phyloP scores from a whole-genome alignment of 2,888 invertebrate genomes.

The Rhaphigaster nebulosa region DNA sequence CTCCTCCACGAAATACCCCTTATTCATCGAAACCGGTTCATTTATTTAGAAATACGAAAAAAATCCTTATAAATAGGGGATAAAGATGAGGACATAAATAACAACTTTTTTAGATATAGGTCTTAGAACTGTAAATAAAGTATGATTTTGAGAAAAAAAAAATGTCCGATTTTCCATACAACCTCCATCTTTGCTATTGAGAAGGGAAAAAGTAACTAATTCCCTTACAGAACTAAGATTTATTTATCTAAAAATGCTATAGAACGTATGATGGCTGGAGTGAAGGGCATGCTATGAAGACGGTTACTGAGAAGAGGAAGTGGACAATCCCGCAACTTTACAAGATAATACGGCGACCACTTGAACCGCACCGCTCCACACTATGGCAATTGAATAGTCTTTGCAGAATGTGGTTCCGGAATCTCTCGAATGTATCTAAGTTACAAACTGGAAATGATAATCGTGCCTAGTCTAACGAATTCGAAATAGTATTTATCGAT shows the following conservation, averaged over 20 bases:
- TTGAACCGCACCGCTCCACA: background rate
- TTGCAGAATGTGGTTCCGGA: background rate
- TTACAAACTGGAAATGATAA: background rate
- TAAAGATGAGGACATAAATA: too few species aligned
- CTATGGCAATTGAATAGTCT: background rate
- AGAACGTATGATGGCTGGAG: background rate
- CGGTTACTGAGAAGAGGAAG: conserved; percentile 6
- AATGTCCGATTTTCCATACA: too few species aligned
- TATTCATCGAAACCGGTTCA: too few species aligned
- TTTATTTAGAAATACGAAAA: too few species aligned
- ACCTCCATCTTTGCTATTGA: too few species aligned
- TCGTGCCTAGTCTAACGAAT: background rate
- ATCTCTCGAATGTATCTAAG: background rate
- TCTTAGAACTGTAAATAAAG: too few species aligned
- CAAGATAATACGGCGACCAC: background rate
- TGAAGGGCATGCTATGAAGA: background rate
- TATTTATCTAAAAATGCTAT: background rate
- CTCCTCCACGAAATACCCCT: too few species aligned
- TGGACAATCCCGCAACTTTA: background rate
- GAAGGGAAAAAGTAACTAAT: too few species aligned
- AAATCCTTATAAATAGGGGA: too few species aligned
- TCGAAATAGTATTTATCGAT: background rate
- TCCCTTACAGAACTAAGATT: too few species aligned
- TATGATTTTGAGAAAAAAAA: too few species aligned
- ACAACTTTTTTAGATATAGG: too few species aligned